These are phyloP conservation scores for Argyrosomus japonicus DNA, from an alignment of 2,113 vertebrate species.

Conservation along the genomic window DNA sequence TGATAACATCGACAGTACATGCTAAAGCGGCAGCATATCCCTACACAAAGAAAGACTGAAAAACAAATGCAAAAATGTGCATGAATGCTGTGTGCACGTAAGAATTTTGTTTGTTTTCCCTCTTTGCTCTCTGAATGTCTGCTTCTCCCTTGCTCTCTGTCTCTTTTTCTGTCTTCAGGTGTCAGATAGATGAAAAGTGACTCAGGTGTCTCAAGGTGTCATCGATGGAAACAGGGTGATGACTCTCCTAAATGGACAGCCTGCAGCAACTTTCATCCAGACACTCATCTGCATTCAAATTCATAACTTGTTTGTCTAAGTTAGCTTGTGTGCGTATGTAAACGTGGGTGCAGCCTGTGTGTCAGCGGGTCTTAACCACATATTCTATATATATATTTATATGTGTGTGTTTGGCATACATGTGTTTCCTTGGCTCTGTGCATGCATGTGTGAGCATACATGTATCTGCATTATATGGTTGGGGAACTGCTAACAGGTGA, in stretches of 20 bases:
- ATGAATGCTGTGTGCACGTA: not conserved
- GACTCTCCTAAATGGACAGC: constrained; percentile 76
- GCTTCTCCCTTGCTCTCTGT: not conserved
- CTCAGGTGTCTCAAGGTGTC: constrained; percentile 71
- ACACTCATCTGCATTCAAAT: constrained; percentile 76
- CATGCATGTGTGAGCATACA: not conserved
- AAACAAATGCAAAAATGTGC: constrained; percentile 11
- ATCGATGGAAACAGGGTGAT: constrained; percentile 68
- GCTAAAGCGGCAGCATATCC: not conserved
- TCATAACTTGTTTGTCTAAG: constrained; percentile 65
- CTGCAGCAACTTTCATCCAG: constrained; percentile 66
- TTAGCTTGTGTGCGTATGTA: constrained; percentile 23
- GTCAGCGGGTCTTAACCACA: not conserved
- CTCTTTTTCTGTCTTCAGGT: constrained; percentile 43
- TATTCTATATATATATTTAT: not conserved
- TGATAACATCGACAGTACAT: not conserved
- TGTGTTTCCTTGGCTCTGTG: not conserved
- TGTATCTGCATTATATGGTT: not conserved
- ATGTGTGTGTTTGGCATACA: not conserved
- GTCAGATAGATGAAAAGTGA: constrained; percentile 74
- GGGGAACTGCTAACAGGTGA: constrained; percentile 38
- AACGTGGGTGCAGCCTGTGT: not conserved
- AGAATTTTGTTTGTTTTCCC: not conserved
- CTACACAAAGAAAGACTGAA: constrained; percentile 8
- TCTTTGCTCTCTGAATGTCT: constrained; percentile 3